A percentile compares a stretch with the other conserved stretches of the same genome.
phyloP scores from a whole-genome alignment of 2,888 invertebrate genomes.

The Apamea sordens region DNA sequence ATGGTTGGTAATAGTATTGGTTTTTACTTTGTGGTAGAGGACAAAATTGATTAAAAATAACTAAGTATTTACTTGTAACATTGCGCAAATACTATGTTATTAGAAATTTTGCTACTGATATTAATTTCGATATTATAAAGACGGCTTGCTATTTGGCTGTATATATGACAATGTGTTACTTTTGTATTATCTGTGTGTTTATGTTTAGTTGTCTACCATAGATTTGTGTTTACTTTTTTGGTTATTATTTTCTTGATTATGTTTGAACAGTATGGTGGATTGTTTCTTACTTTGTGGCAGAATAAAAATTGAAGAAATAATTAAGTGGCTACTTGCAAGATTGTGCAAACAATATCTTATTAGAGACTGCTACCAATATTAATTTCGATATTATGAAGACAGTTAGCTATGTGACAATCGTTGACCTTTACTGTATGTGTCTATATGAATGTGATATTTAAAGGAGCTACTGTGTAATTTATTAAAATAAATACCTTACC shows the following conservation, averaged over 20 bases:
- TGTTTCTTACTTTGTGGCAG: no score
- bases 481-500: background rate
- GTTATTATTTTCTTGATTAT: background rate
- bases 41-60: background rate
- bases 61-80: background rate
- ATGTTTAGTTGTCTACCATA: background rate
- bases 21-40: background rate
- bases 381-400: no score
- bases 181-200: no score
- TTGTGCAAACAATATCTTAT: no score
- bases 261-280: no score
- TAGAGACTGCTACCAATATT: no score
- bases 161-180: background rate
- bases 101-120: background rate
- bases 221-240: background rate
- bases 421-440: no score
- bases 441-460: no score
- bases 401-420: no score
- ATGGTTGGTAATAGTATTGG: constrained; percentile 5
- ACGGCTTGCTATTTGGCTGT: background rate
- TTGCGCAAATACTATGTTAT: background rate
- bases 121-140: background rate
- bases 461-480: background rate
- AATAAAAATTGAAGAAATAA: no score
- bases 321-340: no score